A percentile compares a stretch with the other conserved stretches of the same genome.
Evolutionary conservation across 2,888 invertebrate genomes (phyloP).

Genomic region (Tetranychus piercei): DNA sequence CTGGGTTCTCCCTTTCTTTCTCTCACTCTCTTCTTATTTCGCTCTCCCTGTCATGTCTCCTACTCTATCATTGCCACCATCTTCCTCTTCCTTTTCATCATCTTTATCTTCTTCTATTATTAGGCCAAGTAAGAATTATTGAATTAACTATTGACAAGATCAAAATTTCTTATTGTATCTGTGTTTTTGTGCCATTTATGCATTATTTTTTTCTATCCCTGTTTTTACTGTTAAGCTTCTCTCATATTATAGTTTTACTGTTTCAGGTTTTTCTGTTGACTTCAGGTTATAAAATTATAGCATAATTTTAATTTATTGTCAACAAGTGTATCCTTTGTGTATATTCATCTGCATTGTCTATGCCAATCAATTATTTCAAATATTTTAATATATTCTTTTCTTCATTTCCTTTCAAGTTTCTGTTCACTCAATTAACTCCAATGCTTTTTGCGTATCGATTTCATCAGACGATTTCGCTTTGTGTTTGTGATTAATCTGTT

Average conservation of each 20-base stretch:
- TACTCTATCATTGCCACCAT: background rate
- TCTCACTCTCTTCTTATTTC: background rate
- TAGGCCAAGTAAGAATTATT: background rate
- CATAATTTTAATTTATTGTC: background rate
- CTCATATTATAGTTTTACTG: background rate
- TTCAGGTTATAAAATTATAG: background rate
- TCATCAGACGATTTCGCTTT: background rate
- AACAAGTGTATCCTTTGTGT: background rate
- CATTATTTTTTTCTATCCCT: background rate
- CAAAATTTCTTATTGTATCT: background rate
- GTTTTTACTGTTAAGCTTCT: background rate
- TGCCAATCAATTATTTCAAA: background rate
- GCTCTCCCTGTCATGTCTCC: background rate
- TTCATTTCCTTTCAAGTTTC: background rate
- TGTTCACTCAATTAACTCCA: background rate
- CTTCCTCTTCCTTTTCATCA: background rate
- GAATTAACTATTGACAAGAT: background rate
- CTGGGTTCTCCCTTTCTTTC: background rate
- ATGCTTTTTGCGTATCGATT: background rate
- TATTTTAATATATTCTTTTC: background rate
- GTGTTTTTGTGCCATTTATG: background rate
- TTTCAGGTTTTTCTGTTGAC: background rate
- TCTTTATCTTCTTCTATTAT: background rate
- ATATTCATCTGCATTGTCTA: background rate
- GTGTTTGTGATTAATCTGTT: background rate